These are phyloP conservation scores for Setipinna tenuifilis DNA, from an alignment of 2,797 vertebrate genomes.

Conservation along the genomic window DNA sequence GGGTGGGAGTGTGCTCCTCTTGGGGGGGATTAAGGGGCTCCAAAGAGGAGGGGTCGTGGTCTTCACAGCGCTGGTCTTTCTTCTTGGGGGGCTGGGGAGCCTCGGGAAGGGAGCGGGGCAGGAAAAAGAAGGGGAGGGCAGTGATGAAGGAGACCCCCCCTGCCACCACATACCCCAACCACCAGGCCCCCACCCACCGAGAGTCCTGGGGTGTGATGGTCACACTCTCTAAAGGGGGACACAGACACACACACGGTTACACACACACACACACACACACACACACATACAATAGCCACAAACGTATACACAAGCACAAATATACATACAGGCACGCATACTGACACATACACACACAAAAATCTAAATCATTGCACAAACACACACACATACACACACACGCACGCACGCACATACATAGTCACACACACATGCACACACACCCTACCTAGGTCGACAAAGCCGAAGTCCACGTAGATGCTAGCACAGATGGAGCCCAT, in stretches of 20 bases:
- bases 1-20: slow-evolving; percentile 54
- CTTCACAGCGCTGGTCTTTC: background rate
- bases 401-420: background rate
- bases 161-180: slow-evolving; percentile 85
- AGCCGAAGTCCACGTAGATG: slow-evolving; percentile 91
- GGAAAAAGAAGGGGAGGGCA: slow-evolving; percentile 88
- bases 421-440: background rate
- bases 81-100: background rate
- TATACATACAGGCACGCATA: background rate
- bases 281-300: background rate
- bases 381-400: background rate
- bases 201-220: slow-evolving; percentile 84
- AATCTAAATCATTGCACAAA: background rate
- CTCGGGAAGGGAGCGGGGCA: slow-evolving; percentile 78
- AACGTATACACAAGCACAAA: background rate
- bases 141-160: slow-evolving; percentile 74
- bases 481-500: slow-evolving; percentile 82
- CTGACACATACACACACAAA: background rate
- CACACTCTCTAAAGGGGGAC: slow-evolving; percentile 75
- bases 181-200: slow-evolving; percentile 96
- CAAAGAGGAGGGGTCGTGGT: background rate
- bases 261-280: slow-evolving; percentile 10
- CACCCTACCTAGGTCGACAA: slow-evolving; percentile 84
- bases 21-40: slow-evolving; percentile 29
- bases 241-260: background rate